A percentile compares a stretch with the other conserved stretches of the same genome.
Evolutionary conservation across 1,140 invertebrate species (phyloP).

Genomic region (Protaetia brevitarsis): DNA sequence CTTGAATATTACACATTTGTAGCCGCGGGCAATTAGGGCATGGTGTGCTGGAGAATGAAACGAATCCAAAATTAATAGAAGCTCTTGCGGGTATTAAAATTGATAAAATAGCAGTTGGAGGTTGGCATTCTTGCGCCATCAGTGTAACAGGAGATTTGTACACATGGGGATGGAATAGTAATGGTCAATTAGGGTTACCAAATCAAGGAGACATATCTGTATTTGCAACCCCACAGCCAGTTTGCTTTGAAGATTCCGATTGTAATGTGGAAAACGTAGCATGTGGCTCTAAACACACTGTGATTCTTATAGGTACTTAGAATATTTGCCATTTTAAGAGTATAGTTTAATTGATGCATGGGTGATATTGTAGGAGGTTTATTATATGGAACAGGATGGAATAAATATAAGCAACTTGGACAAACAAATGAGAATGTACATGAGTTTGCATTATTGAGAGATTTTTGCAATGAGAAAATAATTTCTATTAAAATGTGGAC

Average conservation of each 20-base stretch:
- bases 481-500: constrained; percentile 40
- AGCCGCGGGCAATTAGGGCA: constrained; percentile 85
- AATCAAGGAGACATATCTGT: constrained; percentile 35
- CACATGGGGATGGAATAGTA: constrained; percentile 89
- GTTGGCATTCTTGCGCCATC: constrained; percentile 81
- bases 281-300: constrained; percentile 67
- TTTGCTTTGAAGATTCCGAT: constrained; percentile 50
- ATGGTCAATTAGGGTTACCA: constrained; percentile 73
- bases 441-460: constrained; percentile 32
- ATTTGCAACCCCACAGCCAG: constrained; percentile 43
- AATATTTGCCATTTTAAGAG: not conserved
- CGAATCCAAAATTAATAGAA: constrained; percentile 62
- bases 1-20: constrained; percentile 10
- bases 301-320: constrained; percentile 54
- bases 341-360: not conserved
- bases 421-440: constrained; percentile 35
- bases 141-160: constrained; percentile 78
- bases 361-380: constrained; percentile 29
- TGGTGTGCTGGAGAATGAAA: constrained; percentile 61
- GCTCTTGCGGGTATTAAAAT: constrained; percentile 71
- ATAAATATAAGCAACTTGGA: constrained; percentile 72
- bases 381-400: constrained; percentile 69
- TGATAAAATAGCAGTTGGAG: constrained; percentile 67
- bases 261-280: constrained; percentile 56
- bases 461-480: constrained; percentile 34